Conservation (phyloP, 2,797 vertebrate species). For the Parotocinclus haroldoi region DNA sequence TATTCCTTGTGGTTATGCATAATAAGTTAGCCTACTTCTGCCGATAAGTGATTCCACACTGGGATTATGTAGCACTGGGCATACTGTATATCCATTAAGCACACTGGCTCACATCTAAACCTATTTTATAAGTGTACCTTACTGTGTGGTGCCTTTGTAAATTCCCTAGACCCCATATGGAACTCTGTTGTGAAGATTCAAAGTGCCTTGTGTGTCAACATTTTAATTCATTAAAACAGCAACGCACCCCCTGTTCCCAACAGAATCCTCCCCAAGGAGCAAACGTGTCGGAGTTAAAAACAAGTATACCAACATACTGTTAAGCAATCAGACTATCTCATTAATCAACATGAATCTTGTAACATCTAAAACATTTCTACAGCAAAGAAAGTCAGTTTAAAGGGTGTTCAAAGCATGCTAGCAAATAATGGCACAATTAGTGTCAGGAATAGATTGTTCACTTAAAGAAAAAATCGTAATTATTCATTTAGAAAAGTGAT, state of each 20-base stretch:
- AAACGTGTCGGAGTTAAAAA: conserved; percentile 60
- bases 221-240: conserved; percentile 72
- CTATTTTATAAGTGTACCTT: conserved; percentile 23
- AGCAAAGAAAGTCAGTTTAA: conserved; percentile 22
- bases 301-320: conserved; percentile 58
- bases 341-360: conserved; percentile 69
- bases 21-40: conserved; percentile 29
- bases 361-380: conserved; percentile 37
- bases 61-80: conserved; percentile 16
- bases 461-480: not conserved
- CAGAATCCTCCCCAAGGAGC: conserved; percentile 66
- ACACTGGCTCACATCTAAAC: conserved; percentile 3
- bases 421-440: not conserved
- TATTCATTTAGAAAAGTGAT: not conserved
- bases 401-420: not conserved
- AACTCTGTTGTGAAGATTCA: conserved; percentile 30
- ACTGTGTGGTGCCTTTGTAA: conserved; percentile 29
- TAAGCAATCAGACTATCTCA: conserved; percentile 66
- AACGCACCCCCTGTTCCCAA: conserved; percentile 62
- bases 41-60: conserved; percentile 8
- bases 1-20: conserved; percentile 13
- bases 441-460: not conserved
- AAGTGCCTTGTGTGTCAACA: conserved; percentile 57
- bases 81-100: conserved; percentile 26
- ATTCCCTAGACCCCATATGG: conserved; percentile 36